A percentile compares a stretch with the other conserved stretches of the same genome.
phyloP scores from a whole-genome alignment of 1,140 invertebrate species.

The Eupristina koningsbergeri region DNA sequence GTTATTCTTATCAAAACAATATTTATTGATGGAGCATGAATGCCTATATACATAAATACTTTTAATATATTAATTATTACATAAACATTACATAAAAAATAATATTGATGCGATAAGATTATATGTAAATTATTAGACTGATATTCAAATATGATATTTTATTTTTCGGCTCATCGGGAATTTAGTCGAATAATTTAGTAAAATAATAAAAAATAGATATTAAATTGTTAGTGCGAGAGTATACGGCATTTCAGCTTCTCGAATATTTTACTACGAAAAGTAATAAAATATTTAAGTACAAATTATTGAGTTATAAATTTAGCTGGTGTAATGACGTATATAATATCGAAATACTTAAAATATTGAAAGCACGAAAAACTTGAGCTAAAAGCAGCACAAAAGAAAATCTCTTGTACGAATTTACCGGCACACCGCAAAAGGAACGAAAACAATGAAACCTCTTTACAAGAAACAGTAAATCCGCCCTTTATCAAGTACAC shows the following conservation, averaged over 20 bases:
- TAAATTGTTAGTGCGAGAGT: too few species aligned
- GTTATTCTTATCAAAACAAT: neutral
- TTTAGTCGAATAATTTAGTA: too few species aligned
- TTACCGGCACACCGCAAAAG: neutral
- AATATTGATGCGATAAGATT: neutral
- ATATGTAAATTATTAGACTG: neutral
- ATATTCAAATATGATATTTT: too few species aligned
- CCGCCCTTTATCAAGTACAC: neutral
- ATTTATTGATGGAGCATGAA: conserved; percentile 13
- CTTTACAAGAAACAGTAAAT: neutral
- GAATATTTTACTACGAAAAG: too few species aligned
- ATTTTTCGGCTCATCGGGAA: too few species aligned
- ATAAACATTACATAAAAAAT: neutral
- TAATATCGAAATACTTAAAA: too few species aligned
- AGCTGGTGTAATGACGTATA: too few species aligned
- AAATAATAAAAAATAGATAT: too few species aligned
- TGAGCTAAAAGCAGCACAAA: neutral
- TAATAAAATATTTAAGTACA: too few species aligned
- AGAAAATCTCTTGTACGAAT: neutral
- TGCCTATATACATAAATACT: neutral
- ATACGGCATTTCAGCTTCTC: too few species aligned
- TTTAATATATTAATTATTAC: conserved; percentile 17
- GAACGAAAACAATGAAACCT: neutral
- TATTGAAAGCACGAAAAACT: too few species aligned
- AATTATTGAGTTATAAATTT: too few species aligned